These are phyloP conservation scores for Haliclystus octoradiatus DNA, from an alignment of 30 jellyfish, hydroid and myxozoan genomes.

Conservation along the genomic window DNA sequence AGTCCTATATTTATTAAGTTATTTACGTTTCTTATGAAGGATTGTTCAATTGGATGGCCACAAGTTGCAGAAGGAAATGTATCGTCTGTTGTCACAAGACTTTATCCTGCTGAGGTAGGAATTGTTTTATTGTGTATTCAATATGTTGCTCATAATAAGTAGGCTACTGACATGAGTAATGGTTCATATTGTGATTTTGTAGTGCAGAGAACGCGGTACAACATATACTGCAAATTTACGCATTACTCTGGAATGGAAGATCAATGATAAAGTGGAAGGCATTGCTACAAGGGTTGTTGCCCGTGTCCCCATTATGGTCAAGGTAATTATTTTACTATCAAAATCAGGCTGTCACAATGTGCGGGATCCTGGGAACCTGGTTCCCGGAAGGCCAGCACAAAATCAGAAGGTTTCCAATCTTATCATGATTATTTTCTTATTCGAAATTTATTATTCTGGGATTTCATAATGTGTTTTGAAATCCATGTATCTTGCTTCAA, in stretches of 20 bases:
- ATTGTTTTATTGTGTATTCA: no score
- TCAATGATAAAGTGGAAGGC: conserved; percentile 52
- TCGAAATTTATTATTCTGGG: no score
- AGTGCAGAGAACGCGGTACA: conserved; percentile 87
- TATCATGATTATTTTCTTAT: no score
- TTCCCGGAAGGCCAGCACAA: no score
- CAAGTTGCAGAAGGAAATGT: conserved; percentile 67
- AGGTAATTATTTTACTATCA: no score
- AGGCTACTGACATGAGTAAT: not conserved
- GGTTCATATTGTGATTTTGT: not conserved
- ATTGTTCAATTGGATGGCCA: conserved; percentile 69
- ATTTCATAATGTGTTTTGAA: no score
- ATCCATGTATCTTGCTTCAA: no score
- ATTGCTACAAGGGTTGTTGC: conserved; percentile 41
- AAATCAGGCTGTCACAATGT: no score
- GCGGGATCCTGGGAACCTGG: no score
- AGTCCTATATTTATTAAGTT: no score
- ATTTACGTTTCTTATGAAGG: conserved; percentile 30
- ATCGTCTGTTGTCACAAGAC: conserved; percentile 28
- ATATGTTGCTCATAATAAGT: no score
- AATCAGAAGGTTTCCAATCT: no score
- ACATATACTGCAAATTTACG: conserved; percentile 73
- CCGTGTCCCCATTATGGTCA: conserved; percentile 91
- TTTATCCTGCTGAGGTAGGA: conserved; percentile 84
- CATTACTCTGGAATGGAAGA: conserved; percentile 52